A percentile compares a stretch with the other conserved stretches of the same genome.
Conservation (phyloP, 30 jellyfish, hydroid and myxozoan species). For the Catostylus mosaicus region DNA sequence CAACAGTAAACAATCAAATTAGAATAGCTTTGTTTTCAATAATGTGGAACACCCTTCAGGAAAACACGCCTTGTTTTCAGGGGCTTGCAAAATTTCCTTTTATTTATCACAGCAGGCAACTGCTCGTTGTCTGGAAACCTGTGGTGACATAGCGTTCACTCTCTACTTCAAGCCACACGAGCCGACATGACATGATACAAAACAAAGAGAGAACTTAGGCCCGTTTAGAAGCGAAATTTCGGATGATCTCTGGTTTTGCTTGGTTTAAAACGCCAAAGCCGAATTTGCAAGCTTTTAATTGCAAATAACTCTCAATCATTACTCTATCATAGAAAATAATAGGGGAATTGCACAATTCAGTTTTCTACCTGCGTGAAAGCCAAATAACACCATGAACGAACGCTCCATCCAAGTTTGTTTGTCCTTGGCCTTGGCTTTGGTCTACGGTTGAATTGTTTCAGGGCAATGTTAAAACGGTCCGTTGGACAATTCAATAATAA, state of each 20-base stretch:
- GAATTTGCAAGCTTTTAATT: background rate
- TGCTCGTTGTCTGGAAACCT: background rate
- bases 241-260: background rate
- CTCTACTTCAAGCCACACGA: background rate
- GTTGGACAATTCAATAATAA: no score
- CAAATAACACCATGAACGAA: constrained; percentile 59
- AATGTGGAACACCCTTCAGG: background rate
- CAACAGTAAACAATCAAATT: background rate
- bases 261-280: background rate
- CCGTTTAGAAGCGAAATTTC: background rate
- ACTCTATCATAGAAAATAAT: no score
- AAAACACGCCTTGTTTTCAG: background rate
- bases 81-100: background rate
- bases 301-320: background rate
- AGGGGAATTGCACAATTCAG: no score
- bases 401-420: constrained; percentile 28
- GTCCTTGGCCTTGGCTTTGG: no score
- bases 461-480: no score
- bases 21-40: constrained; percentile 1
- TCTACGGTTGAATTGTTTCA: background rate
- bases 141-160: background rate
- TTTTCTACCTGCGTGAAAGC: constrained; percentile 36
- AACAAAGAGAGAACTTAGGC: background rate
- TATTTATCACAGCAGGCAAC: background rate
- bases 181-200: no score